Evolutionary conservation across 2,797 vertebrate genomes (phyloP).

Genomic region (Bradypus variegatus): DNA sequence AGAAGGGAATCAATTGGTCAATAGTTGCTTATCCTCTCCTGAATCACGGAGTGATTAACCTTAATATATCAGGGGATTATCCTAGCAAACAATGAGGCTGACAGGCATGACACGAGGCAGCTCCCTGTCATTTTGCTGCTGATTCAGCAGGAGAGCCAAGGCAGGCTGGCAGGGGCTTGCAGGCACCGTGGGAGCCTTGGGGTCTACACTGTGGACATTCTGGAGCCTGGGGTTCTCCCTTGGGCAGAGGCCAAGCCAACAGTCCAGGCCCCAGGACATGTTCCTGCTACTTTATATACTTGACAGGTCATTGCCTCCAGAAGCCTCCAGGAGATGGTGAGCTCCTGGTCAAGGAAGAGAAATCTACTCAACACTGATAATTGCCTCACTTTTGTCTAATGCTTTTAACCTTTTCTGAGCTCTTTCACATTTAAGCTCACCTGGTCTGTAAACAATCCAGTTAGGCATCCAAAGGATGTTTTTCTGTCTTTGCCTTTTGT

Average conservation of each 20-base stretch:
- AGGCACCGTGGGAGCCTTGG: too few relatives aligned
- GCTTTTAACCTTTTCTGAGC: neutral
- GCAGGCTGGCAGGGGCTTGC: neutral
- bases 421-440: neutral
- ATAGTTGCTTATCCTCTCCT: neutral
- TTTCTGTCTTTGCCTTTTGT: neutral
- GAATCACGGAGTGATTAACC: conserved; percentile 11
- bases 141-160: neutral
- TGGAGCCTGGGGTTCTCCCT: neutral
- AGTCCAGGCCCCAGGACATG: neutral
- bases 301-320: neutral
- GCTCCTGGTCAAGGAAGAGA: neutral
- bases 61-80: neutral
- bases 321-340: neutral
- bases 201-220: neutral
- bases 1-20: conserved; percentile 2
- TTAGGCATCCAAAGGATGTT: neutral
- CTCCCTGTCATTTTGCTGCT: neutral
- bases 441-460: neutral
- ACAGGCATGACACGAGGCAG: neutral
- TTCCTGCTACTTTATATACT: neutral
- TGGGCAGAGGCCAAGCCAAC: neutral
- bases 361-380: neutral
- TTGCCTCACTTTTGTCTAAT: neutral
- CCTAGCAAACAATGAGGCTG: neutral